These are phyloP conservation scores for Narcine bancroftii DNA, from an alignment of 2,113 vertebrate species.

Conservation along the genomic window DNA sequence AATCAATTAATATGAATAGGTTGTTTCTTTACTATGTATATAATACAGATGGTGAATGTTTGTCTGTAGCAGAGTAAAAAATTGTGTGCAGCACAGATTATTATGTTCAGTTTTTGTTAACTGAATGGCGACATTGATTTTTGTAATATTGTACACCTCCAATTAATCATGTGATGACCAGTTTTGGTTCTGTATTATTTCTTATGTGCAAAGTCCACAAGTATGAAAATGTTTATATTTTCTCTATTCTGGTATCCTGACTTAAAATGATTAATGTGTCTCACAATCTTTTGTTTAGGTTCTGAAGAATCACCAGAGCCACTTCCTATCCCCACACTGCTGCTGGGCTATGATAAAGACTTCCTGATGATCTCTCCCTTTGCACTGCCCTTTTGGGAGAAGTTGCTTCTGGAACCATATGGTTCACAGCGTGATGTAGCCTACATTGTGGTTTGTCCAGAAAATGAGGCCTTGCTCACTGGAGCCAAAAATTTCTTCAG, in stretches of 20 bases:
- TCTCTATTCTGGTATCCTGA: background rate
- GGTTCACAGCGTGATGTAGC: conserved; percentile 87
- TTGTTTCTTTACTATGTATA: background rate
- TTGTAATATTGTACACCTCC: background rate
- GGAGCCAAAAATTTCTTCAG: conserved; percentile 87
- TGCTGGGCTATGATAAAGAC: conserved; percentile 94
- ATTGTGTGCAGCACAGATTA: background rate
- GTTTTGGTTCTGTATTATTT: background rate
- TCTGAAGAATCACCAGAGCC: conserved; percentile 96
- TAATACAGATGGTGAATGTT: background rate
- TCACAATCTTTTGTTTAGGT: conserved; percentile 54
- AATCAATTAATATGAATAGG: background rate
- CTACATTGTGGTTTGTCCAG: conserved; percentile 91
- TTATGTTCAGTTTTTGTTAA: background rate
- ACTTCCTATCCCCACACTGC: conserved; percentile 78
- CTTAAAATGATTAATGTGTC: background rate
- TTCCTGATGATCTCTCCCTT: conserved; percentile 89
- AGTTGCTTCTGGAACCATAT: conserved; percentile 84
- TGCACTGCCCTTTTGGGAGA: conserved; percentile 95
- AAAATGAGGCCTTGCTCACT: conserved; percentile 79
- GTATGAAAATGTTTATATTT: background rate
- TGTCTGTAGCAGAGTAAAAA: too few species aligned
- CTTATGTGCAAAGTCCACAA: background rate
- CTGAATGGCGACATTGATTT: background rate
- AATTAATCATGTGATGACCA: background rate